Conservation (phyloP, 2,888 invertebrate genomes). For the Dynastes hyllus region DNA sequence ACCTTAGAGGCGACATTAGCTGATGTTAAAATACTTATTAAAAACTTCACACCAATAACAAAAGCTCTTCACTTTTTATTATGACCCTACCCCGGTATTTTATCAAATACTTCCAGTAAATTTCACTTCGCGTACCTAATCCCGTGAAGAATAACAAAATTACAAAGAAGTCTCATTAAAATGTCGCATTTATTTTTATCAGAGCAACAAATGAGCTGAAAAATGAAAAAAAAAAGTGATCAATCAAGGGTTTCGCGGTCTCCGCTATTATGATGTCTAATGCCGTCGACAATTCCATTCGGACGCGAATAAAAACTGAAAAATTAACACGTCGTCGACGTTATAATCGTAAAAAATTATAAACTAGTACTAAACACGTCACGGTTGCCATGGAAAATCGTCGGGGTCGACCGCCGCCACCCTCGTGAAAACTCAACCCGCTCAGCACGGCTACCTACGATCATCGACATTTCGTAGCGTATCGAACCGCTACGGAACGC, state of each 20-base stretch:
- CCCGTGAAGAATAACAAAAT: neutral
- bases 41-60: slow-evolving; percentile 1
- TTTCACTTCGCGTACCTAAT: neutral
- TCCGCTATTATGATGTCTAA: slow-evolving; percentile 14
- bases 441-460: neutral
- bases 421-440: slow-evolving; percentile 1
- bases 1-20: slow-evolving; percentile 14
- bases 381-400: slow-evolving; percentile 40
- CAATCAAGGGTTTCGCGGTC: slow-evolving; percentile 14
- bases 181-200: slow-evolving; percentile 15
- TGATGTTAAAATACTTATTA: neutral
- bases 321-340: slow-evolving; percentile 1
- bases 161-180: neutral
- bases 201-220: slow-evolving; percentile 10
- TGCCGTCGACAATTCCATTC: slow-evolving; percentile 13
- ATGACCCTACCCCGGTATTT: neutral
- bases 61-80: neutral
- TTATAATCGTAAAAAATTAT: slow-evolving; percentile 17
- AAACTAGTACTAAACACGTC: slow-evolving; percentile 27
- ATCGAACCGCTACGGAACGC: neutral
- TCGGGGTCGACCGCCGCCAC: slow-evolving; percentile 7
- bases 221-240: slow-evolving; percentile 19
- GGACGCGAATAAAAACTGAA: neutral
- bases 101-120: neutral
- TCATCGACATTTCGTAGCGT: slow-evolving; percentile 10